Evolutionary conservation across 1,140 invertebrate species (phyloP).

Genomic region (Anthonomus grandis): DNA sequence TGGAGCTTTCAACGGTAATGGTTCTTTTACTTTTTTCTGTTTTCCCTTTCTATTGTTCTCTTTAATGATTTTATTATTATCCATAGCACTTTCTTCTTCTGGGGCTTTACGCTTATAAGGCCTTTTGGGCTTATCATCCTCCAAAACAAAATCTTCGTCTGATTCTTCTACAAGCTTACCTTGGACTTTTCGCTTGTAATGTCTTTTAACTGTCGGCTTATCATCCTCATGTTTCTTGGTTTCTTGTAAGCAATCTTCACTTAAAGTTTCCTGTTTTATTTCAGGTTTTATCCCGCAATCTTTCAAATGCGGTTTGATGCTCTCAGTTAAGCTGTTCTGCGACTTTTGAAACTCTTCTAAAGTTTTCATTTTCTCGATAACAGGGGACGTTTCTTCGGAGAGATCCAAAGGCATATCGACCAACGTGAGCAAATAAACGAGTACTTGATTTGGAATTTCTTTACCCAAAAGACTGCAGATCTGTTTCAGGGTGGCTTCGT

Average conservation of each 20-base stretch:
- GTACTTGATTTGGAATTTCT: constrained; percentile 33
- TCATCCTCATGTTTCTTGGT: not conserved
- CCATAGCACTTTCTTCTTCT: constrained; percentile 2
- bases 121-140: not conserved
- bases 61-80: not conserved
- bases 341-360: constrained; percentile 27
- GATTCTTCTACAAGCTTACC: too few species aligned
- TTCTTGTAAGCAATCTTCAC: too few species aligned
- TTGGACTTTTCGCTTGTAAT: not conserved
- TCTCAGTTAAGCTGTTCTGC: constrained; percentile 27
- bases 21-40: constrained; percentile 1
- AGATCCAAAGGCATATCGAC: constrained; percentile 35
- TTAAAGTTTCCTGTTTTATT: too few species aligned
- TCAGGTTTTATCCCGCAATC: constrained; percentile 22
- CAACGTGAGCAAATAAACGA: constrained; percentile 38
- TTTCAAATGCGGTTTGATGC: constrained; percentile 28
- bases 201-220: not conserved
- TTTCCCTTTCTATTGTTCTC: not conserved
- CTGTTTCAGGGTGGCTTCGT: constrained; percentile 33
- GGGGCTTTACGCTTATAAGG: too few species aligned
- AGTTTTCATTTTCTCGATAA: constrained; percentile 29
- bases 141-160: not conserved
- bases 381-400: constrained; percentile 15
- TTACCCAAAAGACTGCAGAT: constrained; percentile 35
- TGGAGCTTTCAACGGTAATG: not conserved